Evolutionary conservation across 23 tunicate genomes (phyloP).

Genomic region (Clavelina lepadiformis): DNA sequence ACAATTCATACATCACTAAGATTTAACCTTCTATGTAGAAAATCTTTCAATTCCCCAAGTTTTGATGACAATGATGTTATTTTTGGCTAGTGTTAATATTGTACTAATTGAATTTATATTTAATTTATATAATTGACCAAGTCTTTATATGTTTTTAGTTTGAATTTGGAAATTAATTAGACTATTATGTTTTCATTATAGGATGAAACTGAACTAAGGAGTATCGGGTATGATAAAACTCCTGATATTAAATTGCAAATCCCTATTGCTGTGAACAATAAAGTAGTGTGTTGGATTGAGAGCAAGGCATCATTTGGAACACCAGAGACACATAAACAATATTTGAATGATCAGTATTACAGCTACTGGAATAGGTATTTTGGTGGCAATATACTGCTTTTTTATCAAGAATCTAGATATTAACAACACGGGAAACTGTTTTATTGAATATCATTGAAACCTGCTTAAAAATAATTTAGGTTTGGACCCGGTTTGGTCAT

Average conservation of each 20-base stretch:
- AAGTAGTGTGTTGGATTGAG: conserved; percentile 93
- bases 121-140: no score
- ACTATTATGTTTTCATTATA: conserved; percentile 1
- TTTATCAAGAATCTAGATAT: no score
- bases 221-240: conserved; percentile 87
- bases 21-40: no score
- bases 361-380: conserved; percentile 76
- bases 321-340: conserved; percentile 57
- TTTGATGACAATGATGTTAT: no score
- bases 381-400: not conserved
- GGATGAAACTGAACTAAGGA: conserved; percentile 74
- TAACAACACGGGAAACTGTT: not conserved
- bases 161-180: not conserved
- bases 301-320: conserved; percentile 95
- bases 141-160: no score
- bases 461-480: conserved; percentile 14
- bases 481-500: conserved; percentile 97
- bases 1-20: no score
- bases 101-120: no score
- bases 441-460: not conserved
- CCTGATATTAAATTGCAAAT: conserved; percentile 89
- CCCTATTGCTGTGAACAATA: conserved; percentile 62
- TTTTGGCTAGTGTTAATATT: no score
- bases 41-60: no score
- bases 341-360: conserved; percentile 66